Evolutionary conservation across 1,140 invertebrate genomes (phyloP), one percentile per base, ranked within the genome.

Genomic region (Myzus persicae): DNA sequence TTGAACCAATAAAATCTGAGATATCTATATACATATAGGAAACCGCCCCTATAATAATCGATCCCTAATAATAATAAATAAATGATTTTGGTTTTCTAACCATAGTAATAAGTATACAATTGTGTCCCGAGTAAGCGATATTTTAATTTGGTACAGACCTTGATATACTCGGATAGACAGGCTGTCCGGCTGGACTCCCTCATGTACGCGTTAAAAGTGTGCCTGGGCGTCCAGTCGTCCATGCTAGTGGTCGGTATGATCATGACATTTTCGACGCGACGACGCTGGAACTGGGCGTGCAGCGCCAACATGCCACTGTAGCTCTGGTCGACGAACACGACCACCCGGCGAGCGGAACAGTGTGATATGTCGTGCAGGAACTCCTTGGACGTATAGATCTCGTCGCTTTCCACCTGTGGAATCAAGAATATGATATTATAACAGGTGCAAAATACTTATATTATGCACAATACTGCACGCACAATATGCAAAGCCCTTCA

Each of bases 321-420:
- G 93, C 95, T 96, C 93, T 96, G 96, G 93, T 96, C 96, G 1
- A 95, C 95, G 1, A 96, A 94, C 9, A 96, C 93, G 44, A 96
- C 95, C 5, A 96, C 95, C n/a, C 95, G 94, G 18, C 95, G 94
- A 0, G 96, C 96, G 40, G 94, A 93, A 94, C 96, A 96, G 22
- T 95, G 93, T 1, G 95, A 93, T 8, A 96, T 94, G 94, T 96
- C 96, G 0, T 95, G 94, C 46, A 96, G 94, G 42, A 96, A 94
- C 94, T 96, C 96, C 26, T 94, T 94, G 0, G 95, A 93, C 0
- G 94, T 95, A 94, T 96, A 96, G 24, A 95, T 93, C 94, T 96
- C 96, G 11, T 94, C 94, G 44, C 95, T 95, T 51, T 94, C 94
- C 31, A 93, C 93, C 94, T 94, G 93, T 22, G 40, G 90, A 92